Conservation (phyloP, 2,113 vertebrate genomes). For the Phyllopteryx taeniolatus region DNA sequence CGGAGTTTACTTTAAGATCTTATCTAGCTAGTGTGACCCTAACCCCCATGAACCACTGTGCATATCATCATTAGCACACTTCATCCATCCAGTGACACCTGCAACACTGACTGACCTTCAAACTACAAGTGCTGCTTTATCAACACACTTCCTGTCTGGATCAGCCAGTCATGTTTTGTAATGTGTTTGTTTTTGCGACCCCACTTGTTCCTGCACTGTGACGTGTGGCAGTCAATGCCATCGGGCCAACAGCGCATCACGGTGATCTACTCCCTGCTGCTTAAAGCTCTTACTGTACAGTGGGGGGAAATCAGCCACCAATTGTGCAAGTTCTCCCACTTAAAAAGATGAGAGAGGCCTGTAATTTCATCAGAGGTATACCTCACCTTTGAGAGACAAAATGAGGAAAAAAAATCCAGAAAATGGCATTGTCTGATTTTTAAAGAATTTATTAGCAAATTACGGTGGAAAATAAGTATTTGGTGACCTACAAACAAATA, state of each 20-base stretch:
- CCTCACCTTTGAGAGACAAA: no score
- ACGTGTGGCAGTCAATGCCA: neutral
- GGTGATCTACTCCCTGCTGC: neutral
- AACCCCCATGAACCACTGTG: neutral
- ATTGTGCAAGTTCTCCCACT: no score
- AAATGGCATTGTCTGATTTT: no score
- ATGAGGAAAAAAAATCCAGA: no score
- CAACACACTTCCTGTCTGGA: neutral
- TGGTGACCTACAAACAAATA: no score
- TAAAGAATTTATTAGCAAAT: no score
- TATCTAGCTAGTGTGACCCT: neutral
- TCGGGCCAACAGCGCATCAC: neutral
- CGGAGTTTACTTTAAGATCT: neutral
- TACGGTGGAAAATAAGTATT: no score
- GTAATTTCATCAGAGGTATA: no score
- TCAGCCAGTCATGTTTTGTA: neutral
- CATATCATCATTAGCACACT: neutral
- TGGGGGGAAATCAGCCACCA: no score
- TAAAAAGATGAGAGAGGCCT: no score
- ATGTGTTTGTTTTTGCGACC: neutral
- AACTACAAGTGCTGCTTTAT: neutral
- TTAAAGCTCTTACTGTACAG: constrained; percentile 22
- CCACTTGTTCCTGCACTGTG: no score
- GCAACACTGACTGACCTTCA: neutral
- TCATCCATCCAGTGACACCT: neutral